Evolutionary conservation across 1,140 invertebrate genomes (phyloP).

Genomic region (Monomorium pharaonis): DNA sequence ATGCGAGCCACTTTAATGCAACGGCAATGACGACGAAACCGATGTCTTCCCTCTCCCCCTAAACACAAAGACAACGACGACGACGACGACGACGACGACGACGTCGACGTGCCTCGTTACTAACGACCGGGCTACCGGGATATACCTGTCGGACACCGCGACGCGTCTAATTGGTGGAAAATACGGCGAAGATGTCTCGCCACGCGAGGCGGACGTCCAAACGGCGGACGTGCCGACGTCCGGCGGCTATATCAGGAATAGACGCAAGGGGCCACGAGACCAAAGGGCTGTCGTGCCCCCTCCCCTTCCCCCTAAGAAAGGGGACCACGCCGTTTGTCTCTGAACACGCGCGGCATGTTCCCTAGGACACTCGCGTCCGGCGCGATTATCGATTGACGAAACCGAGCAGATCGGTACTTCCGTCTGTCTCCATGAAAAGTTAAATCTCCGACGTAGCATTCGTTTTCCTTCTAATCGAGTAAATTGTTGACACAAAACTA

Average conservation of each 20-base stretch:
- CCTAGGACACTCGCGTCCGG: conserved; percentile 7
- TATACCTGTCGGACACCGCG: conserved; percentile 72
- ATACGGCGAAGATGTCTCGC: conserved; percentile 71
- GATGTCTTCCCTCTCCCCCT: background rate
- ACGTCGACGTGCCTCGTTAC: conserved; percentile 63
- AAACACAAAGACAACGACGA: conserved; percentile 5
- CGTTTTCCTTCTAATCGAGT: background rate
- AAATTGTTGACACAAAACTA: background rate
- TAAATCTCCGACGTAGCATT: background rate
- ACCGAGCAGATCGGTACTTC: background rate
- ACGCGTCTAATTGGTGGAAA: conserved; percentile 79
- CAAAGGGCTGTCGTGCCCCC: background rate
- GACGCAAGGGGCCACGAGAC: conserved; percentile 1
- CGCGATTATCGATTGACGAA: conserved; percentile 35
- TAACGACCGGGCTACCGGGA: conserved; percentile 67
- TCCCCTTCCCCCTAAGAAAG: background rate
- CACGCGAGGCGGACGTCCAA: conserved; percentile 71
- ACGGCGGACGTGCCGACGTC: conserved; percentile 57
- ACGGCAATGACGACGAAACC: conserved; percentile 27
- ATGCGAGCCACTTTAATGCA: conserved; percentile 3
- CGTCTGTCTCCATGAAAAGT: background rate
- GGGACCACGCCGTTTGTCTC: conserved; percentile 6
- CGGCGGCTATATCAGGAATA: conserved; percentile 59
- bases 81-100: conserved; percentile 24
- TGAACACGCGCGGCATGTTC: background rate